Evolutionary conservation across 2,113 vertebrate species (phyloP), one percentile per base, ranked within the genome.

Genomic region (Fregata magnificens): DNA sequence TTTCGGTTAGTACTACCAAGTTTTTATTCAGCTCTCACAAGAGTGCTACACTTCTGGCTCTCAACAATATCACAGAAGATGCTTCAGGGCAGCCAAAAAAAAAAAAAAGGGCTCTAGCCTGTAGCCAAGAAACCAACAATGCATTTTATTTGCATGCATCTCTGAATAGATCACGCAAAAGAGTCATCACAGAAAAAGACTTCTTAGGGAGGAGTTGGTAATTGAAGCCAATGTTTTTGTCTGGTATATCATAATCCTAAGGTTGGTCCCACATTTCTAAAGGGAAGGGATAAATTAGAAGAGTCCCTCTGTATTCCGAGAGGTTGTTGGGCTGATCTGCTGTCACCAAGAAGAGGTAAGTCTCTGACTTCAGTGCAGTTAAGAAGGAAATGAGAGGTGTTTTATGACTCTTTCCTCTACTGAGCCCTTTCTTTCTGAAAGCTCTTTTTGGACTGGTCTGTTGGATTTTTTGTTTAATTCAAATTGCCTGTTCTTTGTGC

Each of bases 11-110:
- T 92, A 65, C 26, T 34, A 91, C 63, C 34, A 88, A 85, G 63
- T 73, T 96, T 96, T 94, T 82, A 82, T 95, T 95, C 74, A 88
- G 32, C 50, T 89, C n/a, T 94, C 80, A 67, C 13, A 90, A 93
- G 44, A 96, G 76, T 85, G 31, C 32, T 80, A 76, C 29, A 53
- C n/a, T 92, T 82, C 40, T 70, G 59, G 16, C 25, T 95, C 59
- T 93, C 53, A 95, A 63, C 14, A 55, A 53, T 82, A 50, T 80
- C 63, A 45, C 40, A 28, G 31, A 90, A 97, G n/a, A 78, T 72
- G 17, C 32, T 83, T 90, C 56, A 90, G 3, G 16, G 19, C 16
- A 77, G 22, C 5, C 14, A 67, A 65, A 42, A 36, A 49, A 15
- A 47, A 40, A 32, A 55, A 32, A 25, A 86, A 74, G 47, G 7